These are phyloP conservation scores for Myrmecophaga tridactyla DNA, from an alignment of 2,113 vertebrate genomes.

Conservation along the genomic window DNA sequence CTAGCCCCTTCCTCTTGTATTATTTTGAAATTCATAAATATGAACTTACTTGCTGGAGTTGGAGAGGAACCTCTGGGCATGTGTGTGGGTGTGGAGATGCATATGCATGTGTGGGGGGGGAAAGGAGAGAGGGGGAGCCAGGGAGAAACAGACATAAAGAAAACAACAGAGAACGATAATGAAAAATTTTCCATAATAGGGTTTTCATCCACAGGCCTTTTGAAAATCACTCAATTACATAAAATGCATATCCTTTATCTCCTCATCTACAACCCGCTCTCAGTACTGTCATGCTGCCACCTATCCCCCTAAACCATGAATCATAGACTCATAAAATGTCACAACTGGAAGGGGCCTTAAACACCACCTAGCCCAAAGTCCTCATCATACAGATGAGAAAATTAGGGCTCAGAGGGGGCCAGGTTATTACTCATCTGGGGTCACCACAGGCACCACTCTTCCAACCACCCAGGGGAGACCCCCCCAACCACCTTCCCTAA, in stretches of 20 bases:
- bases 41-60: background rate
- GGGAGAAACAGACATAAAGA: conserved; percentile 36
- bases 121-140: background rate
- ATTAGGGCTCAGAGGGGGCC: background rate
- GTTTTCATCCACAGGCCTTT: conserved; percentile 63
- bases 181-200: conserved; percentile 56
- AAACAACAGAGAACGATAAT: conserved; percentile 46
- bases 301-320: conserved; percentile 36
- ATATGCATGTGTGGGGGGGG: conserved; percentile 8
- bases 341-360: conserved; percentile 33
- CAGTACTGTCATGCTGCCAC: background rate
- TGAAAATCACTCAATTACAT: conserved; percentile 61
- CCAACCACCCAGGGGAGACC: background rate
- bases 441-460: background rate
- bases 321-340: conserved; percentile 38
- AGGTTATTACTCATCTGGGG: background rate
- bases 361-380: background rate
- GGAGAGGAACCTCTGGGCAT: conserved; percentile 29
- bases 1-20: conserved; percentile 27
- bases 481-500: background rate
- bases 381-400: conserved; percentile 40
- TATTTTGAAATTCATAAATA: conserved; percentile 66
- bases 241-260: conserved; percentile 54
- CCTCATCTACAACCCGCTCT: background rate
- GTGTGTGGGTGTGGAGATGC: conserved; percentile 42